phyloP scores from a whole-genome alignment of 2,888 invertebrate species.

The Bimastos eiseni region DNA sequence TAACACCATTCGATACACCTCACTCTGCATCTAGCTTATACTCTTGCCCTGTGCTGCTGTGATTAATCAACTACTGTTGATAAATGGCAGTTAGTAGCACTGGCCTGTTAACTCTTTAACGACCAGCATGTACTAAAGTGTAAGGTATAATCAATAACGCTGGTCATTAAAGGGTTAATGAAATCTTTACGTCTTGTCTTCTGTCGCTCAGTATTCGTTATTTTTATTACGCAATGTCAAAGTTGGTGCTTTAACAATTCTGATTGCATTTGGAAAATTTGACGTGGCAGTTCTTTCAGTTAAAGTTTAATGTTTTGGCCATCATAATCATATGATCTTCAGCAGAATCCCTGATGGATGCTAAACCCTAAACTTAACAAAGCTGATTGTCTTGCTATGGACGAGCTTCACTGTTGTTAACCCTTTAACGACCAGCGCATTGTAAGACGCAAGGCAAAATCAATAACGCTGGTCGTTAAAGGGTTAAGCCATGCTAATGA shows the following conservation, averaged over 20 bases:
- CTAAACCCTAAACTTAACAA: background rate
- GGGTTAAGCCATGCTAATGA: background rate
- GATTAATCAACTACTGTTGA: background rate
- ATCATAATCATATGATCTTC: background rate
- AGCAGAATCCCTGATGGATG: background rate
- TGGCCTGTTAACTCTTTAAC: no score
- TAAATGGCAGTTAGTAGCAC: constrained; percentile 2
- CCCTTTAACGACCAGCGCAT: no score
- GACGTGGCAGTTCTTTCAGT: background rate
- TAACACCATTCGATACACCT: background rate
- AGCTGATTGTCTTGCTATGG: background rate
- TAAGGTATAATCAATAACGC: no score
- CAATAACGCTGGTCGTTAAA: no score
- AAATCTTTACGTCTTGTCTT: background rate
- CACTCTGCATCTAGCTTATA: background rate
- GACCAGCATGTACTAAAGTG: no score
- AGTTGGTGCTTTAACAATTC: background rate
- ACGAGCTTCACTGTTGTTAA: background rate
- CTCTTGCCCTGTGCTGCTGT: constrained; percentile 13
- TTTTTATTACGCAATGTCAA: background rate
- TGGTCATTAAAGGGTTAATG: no score
- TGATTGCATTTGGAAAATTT: constrained; percentile 5
- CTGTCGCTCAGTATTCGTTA: background rate
- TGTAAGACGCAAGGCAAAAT: no score
- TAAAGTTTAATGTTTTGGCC: background rate